phyloP scores from a whole-genome alignment of 2,113 vertebrate genomes.

The Xenopus tropicalis region UCB_Xtro_10.0 CM004444.2:124790001-124790500 shows the following conservation, averaged over 20 bases:
- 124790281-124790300: background rate
- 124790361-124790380: background rate
- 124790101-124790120: too few species aligned
- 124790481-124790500: too few species aligned
- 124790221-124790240: background rate
- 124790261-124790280: background rate
- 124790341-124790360: background rate
- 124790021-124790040: too few species aligned
- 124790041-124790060: too few species aligned
- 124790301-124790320: background rate
- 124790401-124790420: background rate
- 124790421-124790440: background rate
- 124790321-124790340: background rate
- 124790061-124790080: too few species aligned
- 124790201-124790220: slow-evolving; percentile 1
- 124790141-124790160: too few species aligned
- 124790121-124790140: too few species aligned
- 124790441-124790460: background rate
- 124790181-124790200: background rate
- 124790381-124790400: slow-evolving; percentile 2
- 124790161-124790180: too few species aligned
- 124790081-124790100: too few species aligned
- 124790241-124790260: background rate
- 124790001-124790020: too few species aligned
- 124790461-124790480: background rate